Evolutionary conservation across 2,888 invertebrate species (phyloP).

Genomic region (Endotricha flammealis): DNA sequence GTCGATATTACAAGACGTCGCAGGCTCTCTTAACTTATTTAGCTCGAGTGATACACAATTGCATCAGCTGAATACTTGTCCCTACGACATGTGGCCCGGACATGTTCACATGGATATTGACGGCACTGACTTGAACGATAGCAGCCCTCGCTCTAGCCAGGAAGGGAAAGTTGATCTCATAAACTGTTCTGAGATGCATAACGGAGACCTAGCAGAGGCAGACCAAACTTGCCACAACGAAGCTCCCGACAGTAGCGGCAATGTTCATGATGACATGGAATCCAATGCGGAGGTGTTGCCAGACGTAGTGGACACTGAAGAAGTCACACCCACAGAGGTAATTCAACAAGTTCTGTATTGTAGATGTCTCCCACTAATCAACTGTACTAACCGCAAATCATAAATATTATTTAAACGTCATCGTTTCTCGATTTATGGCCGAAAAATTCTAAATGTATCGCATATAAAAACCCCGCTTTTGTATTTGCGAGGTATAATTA

Average conservation of each 20-base stretch:
- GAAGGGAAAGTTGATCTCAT: slow-evolving; percentile 68
- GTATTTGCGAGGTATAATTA: too few species aligned
- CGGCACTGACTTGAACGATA: slow-evolving; percentile 42
- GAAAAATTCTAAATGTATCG: too few species aligned
- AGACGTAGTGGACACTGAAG: slow-evolving; percentile 71
- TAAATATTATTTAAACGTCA: slow-evolving; percentile 18
- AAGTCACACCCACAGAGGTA: slow-evolving; percentile 74
- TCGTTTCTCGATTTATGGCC: too few species aligned
- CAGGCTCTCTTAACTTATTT: slow-evolving; percentile 60
- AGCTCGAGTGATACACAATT: slow-evolving; percentile 58
- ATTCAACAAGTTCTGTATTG: slow-evolving; percentile 66
- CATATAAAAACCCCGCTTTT: too few species aligned
- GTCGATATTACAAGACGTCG: slow-evolving; percentile 64
- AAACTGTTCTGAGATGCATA: slow-evolving; percentile 76
- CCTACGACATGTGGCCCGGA: slow-evolving; percentile 63
- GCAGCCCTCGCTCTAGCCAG: slow-evolving; percentile 51
- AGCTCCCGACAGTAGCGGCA: slow-evolving; percentile 31
- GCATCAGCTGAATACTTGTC: slow-evolving; percentile 56
- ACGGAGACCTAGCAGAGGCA: slow-evolving; percentile 88
- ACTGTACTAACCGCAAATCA: slow-evolving; percentile 48
- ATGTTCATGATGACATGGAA: slow-evolving; percentile 34
- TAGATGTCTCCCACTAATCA: slow-evolving; percentile 67
- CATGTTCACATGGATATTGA: slow-evolving; percentile 60
- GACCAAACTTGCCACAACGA: slow-evolving; percentile 82
- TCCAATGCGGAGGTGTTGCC: slow-evolving; percentile 54